Conservation (phyloP, 2,113 vertebrate species). For the Hippocampus barbouri region DNA sequence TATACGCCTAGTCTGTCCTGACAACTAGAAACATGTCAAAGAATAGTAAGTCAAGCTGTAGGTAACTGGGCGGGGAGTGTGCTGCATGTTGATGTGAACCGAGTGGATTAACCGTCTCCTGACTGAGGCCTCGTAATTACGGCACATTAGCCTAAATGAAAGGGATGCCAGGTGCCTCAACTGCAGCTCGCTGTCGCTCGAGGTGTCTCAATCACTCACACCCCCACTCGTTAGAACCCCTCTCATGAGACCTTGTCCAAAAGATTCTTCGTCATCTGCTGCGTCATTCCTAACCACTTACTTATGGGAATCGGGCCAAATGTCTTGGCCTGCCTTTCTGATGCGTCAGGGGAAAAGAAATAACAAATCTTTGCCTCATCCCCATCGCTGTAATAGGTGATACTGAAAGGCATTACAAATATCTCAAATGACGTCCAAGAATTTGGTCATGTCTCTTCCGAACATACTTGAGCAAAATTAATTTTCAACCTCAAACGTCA, state of each 20-base stretch:
- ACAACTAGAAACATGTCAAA: constrained; percentile 37
- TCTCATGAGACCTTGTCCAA: constrained; percentile 44
- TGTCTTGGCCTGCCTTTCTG: neutral
- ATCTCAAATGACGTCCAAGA: too few species aligned
- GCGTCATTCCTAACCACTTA: constrained; percentile 13
- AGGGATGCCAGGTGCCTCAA: constrained; percentile 46
- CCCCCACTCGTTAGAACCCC: constrained; percentile 46
- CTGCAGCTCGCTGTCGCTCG: constrained; percentile 24
- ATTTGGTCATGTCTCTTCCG: too few species aligned
- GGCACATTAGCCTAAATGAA: constrained; percentile 67
- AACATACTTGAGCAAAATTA: too few species aligned
- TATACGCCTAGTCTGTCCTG: constrained; percentile 27
- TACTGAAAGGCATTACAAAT: too few species aligned
- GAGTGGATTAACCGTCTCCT: constrained; percentile 55
- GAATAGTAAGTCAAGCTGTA: neutral
- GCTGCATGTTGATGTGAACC: neutral
- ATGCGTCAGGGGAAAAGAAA: neutral
- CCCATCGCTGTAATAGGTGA: neutral
- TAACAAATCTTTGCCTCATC: neutral
- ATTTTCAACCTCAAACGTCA: too few species aligned
- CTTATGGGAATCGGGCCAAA: neutral
- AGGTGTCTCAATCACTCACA: constrained; percentile 36
- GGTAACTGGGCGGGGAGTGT: constrained; percentile 18
- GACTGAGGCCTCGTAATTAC: constrained; percentile 66
- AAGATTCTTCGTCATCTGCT: constrained; percentile 44